phyloP scores from a whole-genome alignment of 2,888 invertebrate genomes.

The Xanthorhoe designata region DNA sequence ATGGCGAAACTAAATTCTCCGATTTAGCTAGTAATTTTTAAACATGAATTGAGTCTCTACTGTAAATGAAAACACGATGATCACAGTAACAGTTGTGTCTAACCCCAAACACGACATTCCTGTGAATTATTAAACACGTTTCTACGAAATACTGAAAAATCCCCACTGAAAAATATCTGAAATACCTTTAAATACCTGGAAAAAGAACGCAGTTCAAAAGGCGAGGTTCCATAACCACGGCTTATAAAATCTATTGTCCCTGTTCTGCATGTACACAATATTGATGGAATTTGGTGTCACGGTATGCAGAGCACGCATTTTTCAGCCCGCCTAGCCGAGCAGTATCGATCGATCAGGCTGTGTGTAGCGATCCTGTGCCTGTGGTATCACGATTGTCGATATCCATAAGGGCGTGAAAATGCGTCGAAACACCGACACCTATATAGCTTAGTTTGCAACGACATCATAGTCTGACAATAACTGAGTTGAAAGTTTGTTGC shows the following conservation, averaged over 20 bases:
- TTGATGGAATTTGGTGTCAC: constrained; percentile 15
- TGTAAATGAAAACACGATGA: too few species aligned
- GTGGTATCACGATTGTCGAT: constrained; percentile 1
- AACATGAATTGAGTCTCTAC: too few species aligned
- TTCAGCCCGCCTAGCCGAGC: constrained; percentile 17
- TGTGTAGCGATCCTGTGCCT: neutral
- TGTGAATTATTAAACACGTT: too few species aligned
- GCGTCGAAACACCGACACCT: neutral
- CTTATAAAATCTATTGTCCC: constrained; percentile 5
- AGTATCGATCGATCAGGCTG: constrained; percentile 19
- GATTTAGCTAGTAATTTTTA: too few species aligned
- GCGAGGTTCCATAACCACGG: neutral
- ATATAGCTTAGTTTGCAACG: neutral
- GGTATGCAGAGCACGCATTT: constrained; percentile 15
- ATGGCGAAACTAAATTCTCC: too few species aligned
- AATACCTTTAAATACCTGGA: neutral
- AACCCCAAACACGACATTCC: too few species aligned
- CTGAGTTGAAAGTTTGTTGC: too few species aligned
- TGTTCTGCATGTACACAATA: neutral
- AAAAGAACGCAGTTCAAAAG: neutral
- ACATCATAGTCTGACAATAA: neutral
- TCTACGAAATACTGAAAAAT: too few species aligned
- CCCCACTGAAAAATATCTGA: too few species aligned
- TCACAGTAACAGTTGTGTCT: too few species aligned
- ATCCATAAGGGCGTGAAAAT: constrained; percentile 5